phyloP scores from a whole-genome alignment of 2,888 invertebrate species.

The Dicyrtoma fusca region DNA sequence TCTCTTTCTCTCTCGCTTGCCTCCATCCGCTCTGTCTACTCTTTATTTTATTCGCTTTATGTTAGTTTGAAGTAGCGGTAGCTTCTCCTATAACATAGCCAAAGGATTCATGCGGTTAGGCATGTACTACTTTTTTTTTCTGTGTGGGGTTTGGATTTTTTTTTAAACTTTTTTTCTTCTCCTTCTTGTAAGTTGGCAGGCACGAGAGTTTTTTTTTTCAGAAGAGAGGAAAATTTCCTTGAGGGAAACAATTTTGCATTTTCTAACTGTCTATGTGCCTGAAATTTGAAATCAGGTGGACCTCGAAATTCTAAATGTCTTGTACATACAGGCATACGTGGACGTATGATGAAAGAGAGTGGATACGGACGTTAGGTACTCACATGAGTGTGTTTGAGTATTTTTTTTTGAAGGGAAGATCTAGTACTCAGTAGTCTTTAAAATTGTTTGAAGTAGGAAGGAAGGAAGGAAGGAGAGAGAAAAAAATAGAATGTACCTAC shows the following conservation, averaged over 20 bases:
- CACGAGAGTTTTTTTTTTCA: not conserved
- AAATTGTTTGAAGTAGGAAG: not conserved
- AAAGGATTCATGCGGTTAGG: not conserved
- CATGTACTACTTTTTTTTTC: conserved; percentile 2
- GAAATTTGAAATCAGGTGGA: conserved; percentile 22
- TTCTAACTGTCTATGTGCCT: conserved; percentile 21
- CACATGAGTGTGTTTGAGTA: too few relatives aligned
- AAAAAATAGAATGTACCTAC: conserved; percentile 24
- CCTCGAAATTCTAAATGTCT: too few relatives aligned
- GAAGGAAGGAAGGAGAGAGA: conserved; percentile 4
- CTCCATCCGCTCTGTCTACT: not conserved
- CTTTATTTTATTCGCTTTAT: conserved; percentile 1
- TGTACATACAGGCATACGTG: not conserved
- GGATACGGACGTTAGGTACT: too few relatives aligned
- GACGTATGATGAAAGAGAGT: not conserved
- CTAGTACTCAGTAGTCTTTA: not conserved
- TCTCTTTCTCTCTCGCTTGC: not conserved
- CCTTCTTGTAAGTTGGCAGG: conserved; percentile 2
- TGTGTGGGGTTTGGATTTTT: not conserved
- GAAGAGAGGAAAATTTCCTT: conserved; percentile 9
- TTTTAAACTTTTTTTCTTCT: not conserved
- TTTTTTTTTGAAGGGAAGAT: too few relatives aligned
- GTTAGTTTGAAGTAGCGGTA: not conserved
- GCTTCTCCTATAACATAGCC: too few relatives aligned
- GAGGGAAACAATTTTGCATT: conserved; percentile 24